Conservation (phyloP, 2,797 vertebrate genomes). For the Tokudaia muenninki region DNA sequence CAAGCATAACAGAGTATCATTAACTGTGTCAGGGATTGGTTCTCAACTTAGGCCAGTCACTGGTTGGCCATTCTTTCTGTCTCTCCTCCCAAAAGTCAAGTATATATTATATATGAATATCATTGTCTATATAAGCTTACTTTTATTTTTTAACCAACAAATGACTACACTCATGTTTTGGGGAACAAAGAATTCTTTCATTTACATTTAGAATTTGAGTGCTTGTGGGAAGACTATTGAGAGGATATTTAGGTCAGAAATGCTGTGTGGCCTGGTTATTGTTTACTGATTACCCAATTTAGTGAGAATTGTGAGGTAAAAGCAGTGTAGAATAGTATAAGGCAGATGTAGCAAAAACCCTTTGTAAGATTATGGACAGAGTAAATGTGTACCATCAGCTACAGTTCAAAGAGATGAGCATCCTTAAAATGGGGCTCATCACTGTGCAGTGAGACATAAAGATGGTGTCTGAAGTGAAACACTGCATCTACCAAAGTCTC, state of each 20-base stretch:
- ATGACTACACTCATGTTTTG: background rate
- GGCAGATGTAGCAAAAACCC: background rate
- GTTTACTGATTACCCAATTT: no score
- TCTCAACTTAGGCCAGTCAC: no score
- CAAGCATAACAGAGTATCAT: no score
- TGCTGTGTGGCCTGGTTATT: no score
- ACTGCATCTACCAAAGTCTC: background rate
- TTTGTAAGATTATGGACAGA: background rate
- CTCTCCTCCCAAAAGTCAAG: no score
- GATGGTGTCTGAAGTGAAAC: background rate
- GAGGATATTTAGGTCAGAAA: background rate
- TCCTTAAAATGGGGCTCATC: background rate
- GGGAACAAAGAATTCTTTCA: background rate
- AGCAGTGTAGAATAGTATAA: no score
- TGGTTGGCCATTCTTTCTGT: no score
- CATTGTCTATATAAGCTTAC: background rate
- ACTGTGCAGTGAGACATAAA: background rate
- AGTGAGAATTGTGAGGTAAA: no score
- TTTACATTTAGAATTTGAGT: background rate
- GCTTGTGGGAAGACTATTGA: background rate
- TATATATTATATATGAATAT: background rate
- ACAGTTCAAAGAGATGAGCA: background rate
- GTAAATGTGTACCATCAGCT: background rate
- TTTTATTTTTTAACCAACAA: background rate
- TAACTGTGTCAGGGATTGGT: no score